A percentile compares a stretch with the other conserved stretches of the same genome.
Evolutionary conservation across 2,113 vertebrate genomes (phyloP).

Genomic region (human): DNA sequence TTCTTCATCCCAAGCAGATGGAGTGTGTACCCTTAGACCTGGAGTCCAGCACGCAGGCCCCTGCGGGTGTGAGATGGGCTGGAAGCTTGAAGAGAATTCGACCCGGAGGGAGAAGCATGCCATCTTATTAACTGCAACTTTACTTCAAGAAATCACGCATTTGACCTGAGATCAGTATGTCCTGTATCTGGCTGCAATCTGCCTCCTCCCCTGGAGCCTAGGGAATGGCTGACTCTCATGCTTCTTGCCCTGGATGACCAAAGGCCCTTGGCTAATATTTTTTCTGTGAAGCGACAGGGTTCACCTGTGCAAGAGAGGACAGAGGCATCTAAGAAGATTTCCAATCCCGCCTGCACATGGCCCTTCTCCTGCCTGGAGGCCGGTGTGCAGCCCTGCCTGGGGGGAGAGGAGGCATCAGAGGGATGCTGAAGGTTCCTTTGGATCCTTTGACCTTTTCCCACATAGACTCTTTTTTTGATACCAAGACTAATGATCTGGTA

Average conservation of each 20-base stretch:
- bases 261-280: not conserved
- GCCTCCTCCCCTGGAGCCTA: not conserved
- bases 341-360: not conserved
- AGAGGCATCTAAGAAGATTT: not conserved
- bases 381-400: not conserved
- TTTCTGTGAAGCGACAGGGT: not conserved
- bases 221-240: fast-evolving
- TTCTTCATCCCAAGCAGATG: not conserved
- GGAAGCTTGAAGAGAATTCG: not conserved
- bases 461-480: slow-evolving; percentile 36
- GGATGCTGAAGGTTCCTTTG: not conserved
- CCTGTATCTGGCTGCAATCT: not conserved
- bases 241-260: not conserved
- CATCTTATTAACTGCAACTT: not conserved
- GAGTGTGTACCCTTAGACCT: not conserved
- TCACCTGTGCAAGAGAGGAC: not conserved
- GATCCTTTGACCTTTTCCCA: slow-evolving; percentile 1
- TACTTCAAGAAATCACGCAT: not conserved
- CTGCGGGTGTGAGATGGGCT: not conserved
- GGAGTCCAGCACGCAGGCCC: not conserved
- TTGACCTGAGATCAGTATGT: not conserved
- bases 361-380: not conserved
- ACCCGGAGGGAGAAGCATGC: not conserved
- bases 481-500: slow-evolving; percentile 54
- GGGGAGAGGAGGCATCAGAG: not conserved